Base-by-base conservation (phyloP, 64 coral and sea anemone genomes). In the Stichodactyla mertensii region DNA sequence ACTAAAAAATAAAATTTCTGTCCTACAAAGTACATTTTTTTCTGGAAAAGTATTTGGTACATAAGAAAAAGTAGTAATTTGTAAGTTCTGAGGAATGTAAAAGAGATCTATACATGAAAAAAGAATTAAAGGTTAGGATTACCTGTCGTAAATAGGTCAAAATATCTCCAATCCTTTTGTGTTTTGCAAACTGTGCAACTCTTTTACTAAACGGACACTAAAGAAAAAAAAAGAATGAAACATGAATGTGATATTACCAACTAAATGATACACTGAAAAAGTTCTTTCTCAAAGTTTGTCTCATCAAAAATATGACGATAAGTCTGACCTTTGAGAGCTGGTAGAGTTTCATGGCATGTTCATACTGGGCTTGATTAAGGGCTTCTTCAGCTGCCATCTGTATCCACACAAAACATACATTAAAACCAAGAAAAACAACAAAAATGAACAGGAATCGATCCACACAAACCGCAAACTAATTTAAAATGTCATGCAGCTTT, bases 161-260 rank as follows among this genome's bases (percentile, higher is more conserved):
- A 74, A 98, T 94, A 82, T 98, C 88, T 15, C 89, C 91, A 45
- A 95, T 89, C 59, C 92, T 92, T 8, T 79, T 89, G 86, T 98
- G 93, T 83, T 95, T 94, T 22, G 96, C 89, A 91, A 98, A 98
- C 85, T 98, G 90, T 14, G 88, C 85, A 28, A 98, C 96, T 88
- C 93, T 79, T 88, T 84, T 92, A 53, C 83, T 86, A 66, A 95
- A 94, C 20, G 89, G 86, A 61, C 93, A 98, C 96, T 98, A 67
- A 4, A 71, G 52, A 58, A 81, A 85, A 6, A 92, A 24, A 78
- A 61, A 78, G 52, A 7, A 83, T 14, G 18, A 66, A n/a, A 16
- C 10, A 45, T 3, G 36, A 4, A 45, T 45, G 60, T 16, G 11
- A 52, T 26, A 55, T 61, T 22, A 87, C 67, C 9, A 58, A 58